phyloP scores from a whole-genome alignment of 1,140 invertebrate species.

The Cyphomyrmex costatus region DNA sequence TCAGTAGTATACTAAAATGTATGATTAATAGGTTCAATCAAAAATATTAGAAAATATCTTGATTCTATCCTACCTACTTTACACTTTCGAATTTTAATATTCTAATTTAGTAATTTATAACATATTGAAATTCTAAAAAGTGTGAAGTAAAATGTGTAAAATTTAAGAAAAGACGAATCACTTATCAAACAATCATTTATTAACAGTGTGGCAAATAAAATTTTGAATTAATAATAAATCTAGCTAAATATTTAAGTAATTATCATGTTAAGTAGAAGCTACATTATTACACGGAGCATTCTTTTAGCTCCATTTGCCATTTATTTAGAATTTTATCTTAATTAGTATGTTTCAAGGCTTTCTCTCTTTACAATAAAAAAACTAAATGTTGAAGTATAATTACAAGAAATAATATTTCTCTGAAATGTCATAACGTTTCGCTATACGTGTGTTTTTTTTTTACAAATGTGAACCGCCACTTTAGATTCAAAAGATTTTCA shows the following conservation, averaged over 20 bases:
- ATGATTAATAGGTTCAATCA: neutral
- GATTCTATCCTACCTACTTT: neutral
- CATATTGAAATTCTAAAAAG: neutral
- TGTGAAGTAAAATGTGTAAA: neutral
- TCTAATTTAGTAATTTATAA: neutral
- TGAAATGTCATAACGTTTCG: neutral
- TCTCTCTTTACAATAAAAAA: neutral
- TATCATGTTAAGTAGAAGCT: neutral
- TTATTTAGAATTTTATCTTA: neutral
- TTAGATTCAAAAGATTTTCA: conserved; percentile 20
- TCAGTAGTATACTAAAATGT: neutral
- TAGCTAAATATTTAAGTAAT: neutral
- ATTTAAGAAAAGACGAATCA: neutral
- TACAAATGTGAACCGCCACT: neutral
- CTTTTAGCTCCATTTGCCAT: neutral
- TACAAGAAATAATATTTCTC: neutral
- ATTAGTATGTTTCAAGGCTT: neutral
- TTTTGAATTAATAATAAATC: neutral
- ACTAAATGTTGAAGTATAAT: neutral
- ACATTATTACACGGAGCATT: neutral
- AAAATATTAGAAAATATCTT: neutral
- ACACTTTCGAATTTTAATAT: too few relatives aligned
- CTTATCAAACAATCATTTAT: neutral
- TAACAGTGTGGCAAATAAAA: neutral
- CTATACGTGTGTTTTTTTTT: neutral